phyloP scores from a whole-genome alignment of 2,888 invertebrate species.

The Aspidiotus rigidus region DNA sequence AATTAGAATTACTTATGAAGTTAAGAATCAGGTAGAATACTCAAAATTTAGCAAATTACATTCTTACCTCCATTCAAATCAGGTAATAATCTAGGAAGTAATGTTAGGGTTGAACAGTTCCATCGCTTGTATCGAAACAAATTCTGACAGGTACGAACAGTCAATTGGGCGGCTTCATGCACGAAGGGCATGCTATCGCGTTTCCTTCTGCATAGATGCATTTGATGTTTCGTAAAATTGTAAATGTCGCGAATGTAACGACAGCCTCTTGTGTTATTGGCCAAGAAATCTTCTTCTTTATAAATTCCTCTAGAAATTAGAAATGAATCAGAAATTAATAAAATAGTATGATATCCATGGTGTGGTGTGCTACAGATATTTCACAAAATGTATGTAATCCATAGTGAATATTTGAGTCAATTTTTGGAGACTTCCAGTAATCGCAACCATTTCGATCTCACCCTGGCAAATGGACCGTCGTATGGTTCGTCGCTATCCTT shows the following conservation, averaged over 20 bases:
- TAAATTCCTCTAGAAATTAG: slow-evolving; percentile 35
- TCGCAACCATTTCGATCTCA: no score
- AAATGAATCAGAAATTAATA: background rate
- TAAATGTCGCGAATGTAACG: slow-evolving; percentile 34
- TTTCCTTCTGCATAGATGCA: slow-evolving; percentile 55
- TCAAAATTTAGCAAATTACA: no score
- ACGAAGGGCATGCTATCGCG: slow-evolving; percentile 65
- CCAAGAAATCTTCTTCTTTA: slow-evolving; percentile 23
- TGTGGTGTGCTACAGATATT: no score
- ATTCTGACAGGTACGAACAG: slow-evolving; percentile 59
- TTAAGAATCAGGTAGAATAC: no score
- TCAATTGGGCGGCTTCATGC: slow-evolving; percentile 60
- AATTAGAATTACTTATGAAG: no score
- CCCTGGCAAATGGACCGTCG: no score
- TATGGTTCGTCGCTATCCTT: no score
- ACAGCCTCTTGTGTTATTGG: slow-evolving; percentile 36
- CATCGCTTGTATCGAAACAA: slow-evolving; percentile 65
- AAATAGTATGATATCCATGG: background rate
- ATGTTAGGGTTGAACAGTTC: slow-evolving; percentile 69
- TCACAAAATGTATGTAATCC: no score
- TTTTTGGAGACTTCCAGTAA: no score
- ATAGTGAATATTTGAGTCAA: no score
- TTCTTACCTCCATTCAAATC: slow-evolving; percentile 33
- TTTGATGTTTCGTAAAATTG: slow-evolving; percentile 52
- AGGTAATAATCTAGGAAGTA: slow-evolving; percentile 32